Evolutionary conservation across 2,888 invertebrate genomes (phyloP).

Genomic region (Rhingia campestris): DNA sequence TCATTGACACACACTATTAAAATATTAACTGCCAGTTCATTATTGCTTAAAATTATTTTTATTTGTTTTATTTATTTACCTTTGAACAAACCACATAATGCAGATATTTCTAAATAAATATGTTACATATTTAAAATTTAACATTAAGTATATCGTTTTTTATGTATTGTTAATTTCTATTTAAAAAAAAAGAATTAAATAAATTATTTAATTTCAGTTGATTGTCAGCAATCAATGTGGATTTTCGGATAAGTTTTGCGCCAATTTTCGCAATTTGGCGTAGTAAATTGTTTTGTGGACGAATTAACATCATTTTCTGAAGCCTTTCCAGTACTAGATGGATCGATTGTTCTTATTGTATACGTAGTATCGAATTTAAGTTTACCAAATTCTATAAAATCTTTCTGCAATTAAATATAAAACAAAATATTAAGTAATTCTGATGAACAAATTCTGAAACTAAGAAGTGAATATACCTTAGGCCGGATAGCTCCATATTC

Average conservation of each 20-base stretch:
- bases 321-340: conserved; percentile 31
- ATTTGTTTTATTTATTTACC: conserved; percentile 26
- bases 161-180: conserved; percentile 25
- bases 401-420: conserved; percentile 77
- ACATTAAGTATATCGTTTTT: conserved; percentile 53
- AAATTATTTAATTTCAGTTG: conserved; percentile 76
- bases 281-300: conserved; percentile 77
- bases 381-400: conserved; percentile 81
- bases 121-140: conserved; percentile 40
- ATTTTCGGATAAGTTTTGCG: conserved; percentile 81
- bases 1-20: too few relatives aligned
- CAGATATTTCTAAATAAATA: conserved; percentile 63
- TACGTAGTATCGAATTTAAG: conserved; percentile 81
- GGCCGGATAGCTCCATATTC: conserved; percentile 81
- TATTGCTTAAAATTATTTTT: conserved; percentile 8
- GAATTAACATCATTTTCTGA: conserved; percentile 53
- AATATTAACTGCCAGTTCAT: too few relatives aligned
- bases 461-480: conserved; percentile 76
- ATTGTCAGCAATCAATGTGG: conserved; percentile 79
- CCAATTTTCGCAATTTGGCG: conserved; percentile 81
- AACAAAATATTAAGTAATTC: background rate
- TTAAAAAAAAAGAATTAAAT: conserved; percentile 15
- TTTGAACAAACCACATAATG: conserved; percentile 15
- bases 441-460: background rate
- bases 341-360: conserved; percentile 77